Percentiles rank a stretch among this genome's conserved stretches.
phyloP scores from a whole-genome alignment of 2,888 invertebrate species.

The Koerneria pararmatus region DNA sequence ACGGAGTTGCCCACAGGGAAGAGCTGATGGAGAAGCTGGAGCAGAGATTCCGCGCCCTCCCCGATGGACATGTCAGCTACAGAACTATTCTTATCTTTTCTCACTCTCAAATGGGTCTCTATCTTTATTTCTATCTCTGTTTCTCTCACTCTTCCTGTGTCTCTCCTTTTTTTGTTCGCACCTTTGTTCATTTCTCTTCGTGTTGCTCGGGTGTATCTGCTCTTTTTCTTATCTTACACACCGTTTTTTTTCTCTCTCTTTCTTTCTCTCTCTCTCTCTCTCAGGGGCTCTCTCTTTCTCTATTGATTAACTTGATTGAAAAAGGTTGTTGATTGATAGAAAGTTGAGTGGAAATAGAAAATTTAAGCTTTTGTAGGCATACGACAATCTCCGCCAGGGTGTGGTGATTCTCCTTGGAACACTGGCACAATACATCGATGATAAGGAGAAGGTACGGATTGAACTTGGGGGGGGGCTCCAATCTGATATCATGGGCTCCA shows the following conservation, averaged over 20 bases:
- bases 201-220: too few relatives aligned
- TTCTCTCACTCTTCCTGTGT: too few relatives aligned
- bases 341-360: background rate
- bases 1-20: constrained; percentile 72
- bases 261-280: background rate
- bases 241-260: too few relatives aligned
- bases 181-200: too few relatives aligned
- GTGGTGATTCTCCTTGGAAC: constrained; percentile 93
- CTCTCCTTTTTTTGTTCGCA: too few relatives aligned
- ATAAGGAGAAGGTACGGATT: constrained; percentile 20
- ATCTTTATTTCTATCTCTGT: too few relatives aligned
- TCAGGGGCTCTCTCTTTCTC: constrained; percentile 66
- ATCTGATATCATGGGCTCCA: too few relatives aligned
- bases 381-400: constrained; percentile 87
- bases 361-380: constrained; percentile 73
- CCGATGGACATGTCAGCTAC: constrained; percentile 25
- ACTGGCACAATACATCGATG: constrained; percentile 77
- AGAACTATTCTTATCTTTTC: too few relatives aligned
- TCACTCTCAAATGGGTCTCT: too few relatives aligned
- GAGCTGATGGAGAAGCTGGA: constrained; percentile 61
- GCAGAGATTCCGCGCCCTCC: constrained; percentile 71
- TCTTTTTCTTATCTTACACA: too few relatives aligned
- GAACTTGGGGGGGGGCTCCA: too few relatives aligned
- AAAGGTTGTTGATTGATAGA: too few relatives aligned
- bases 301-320: background rate